These are phyloP conservation scores for Tadarida brasiliensis DNA, from an alignment of 2,797 vertebrate species.

Conservation along the genomic window DNA sequence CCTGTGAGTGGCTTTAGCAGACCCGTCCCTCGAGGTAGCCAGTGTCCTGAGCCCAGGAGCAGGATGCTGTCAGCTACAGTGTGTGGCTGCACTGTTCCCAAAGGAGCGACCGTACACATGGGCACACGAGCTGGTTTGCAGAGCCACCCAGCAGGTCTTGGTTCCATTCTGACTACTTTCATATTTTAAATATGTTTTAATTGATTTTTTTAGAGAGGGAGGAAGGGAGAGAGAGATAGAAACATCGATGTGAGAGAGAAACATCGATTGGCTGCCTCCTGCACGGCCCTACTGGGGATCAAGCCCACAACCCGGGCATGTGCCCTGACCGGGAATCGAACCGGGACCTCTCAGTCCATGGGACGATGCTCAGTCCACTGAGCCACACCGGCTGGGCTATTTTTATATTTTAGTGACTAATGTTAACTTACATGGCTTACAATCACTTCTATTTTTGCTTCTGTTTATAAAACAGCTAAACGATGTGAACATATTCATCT, in stretches of 20 bases:
- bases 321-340: no score
- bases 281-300: no score
- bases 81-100: no score
- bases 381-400: background rate
- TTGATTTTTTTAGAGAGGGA: no score
- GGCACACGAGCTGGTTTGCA: background rate
- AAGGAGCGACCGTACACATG: rapidly evolving
- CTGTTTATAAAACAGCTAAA: slow-evolving; percentile 39
- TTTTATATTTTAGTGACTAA: slow-evolving; percentile 34
- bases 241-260: no score
- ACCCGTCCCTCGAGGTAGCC: background rate
- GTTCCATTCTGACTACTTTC: background rate
- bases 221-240: no score
- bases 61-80: background rate
- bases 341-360: no score
- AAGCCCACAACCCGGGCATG: no score
- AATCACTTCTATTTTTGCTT: background rate
- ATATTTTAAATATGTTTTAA: background rate
- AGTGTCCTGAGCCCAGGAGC: background rate
- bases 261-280: no score
- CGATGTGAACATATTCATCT: background rate
- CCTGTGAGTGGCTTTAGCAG: background rate
- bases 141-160: background rate
- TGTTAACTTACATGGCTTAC: background rate
- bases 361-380: no score